phyloP scores from a whole-genome alignment of 2,888 invertebrate species.

The Drosophila colorata region DNA sequence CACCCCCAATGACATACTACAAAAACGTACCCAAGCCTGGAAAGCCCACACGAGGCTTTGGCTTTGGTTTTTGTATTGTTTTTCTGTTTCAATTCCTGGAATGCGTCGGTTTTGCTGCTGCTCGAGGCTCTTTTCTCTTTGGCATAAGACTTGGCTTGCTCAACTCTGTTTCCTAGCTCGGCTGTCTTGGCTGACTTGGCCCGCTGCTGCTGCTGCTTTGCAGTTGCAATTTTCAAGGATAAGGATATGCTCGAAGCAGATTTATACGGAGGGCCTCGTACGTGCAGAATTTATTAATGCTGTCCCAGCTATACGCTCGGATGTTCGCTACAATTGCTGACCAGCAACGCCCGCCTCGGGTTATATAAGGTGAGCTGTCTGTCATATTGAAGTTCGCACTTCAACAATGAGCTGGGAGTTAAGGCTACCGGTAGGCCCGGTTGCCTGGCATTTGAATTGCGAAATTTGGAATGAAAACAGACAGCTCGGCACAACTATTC shows the following conservation, averaged over 20 bases:
- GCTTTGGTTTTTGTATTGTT: constrained; percentile 43
- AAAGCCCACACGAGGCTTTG: constrained; percentile 59
- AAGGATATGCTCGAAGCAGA: constrained; percentile 73
- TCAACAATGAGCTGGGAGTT: constrained; percentile 50
- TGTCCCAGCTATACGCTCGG: constrained; percentile 16
- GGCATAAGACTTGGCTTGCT: constrained; percentile 22
- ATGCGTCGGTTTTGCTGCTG: constrained; percentile 32
- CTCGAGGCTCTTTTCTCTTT: constrained; percentile 22
- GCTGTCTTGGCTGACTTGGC: constrained; percentile 18
- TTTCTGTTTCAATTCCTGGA: constrained; percentile 65
- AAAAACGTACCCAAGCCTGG: constrained; percentile 45
- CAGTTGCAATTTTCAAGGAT: constrained; percentile 83
- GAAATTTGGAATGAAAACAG: constrained; percentile 48
- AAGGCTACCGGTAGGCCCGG: constrained; percentile 6
- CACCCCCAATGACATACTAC: constrained; percentile 7
- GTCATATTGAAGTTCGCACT: constrained; percentile 65
- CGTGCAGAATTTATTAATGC: constrained; percentile 78
- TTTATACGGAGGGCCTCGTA: constrained; percentile 73
- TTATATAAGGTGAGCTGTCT: constrained; percentile 65
- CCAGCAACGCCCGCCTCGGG: constrained; percentile 29
- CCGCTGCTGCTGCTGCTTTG: constrained; percentile 49
- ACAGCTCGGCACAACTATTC: constrained; percentile 17
- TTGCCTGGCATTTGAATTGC: constrained; percentile 51
- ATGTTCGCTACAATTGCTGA: constrained; percentile 9
- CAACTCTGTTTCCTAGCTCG: constrained; percentile 9